Conservation (phyloP, 2,888 invertebrate species). For the Leptinotarsa tumamoca region DNA sequence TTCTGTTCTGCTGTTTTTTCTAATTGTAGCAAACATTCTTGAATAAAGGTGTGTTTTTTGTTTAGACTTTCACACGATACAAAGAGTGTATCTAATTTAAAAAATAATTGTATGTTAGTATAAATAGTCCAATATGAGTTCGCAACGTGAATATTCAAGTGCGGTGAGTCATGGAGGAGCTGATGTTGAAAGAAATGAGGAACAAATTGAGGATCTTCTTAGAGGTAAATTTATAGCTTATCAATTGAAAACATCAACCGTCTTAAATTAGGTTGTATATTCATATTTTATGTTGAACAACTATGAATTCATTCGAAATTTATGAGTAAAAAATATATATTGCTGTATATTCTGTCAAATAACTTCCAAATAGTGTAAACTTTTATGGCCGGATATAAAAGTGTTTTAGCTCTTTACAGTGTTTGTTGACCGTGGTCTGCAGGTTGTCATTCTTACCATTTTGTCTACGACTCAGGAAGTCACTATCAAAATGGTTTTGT, state of each 20-base stretch:
- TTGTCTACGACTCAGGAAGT: too few relatives aligned
- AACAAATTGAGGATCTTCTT: conserved; percentile 57
- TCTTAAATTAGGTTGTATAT: neutral
- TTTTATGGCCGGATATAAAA: too few relatives aligned
- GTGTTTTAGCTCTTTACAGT: too few relatives aligned
- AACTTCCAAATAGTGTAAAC: too few relatives aligned
- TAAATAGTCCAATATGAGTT: conserved; percentile 37
- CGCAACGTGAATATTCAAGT: conserved; percentile 39
- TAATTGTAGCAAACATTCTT: conserved; percentile 1
- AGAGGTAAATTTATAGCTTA: conserved; percentile 53
- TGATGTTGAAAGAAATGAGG: conserved; percentile 34
- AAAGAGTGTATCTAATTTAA: conserved; percentile 15
- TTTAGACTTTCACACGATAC: conserved; percentile 13
- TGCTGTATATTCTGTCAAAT: too few relatives aligned
- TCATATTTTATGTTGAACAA: too few relatives aligned
- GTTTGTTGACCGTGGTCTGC: too few relatives aligned
- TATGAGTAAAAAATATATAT: too few relatives aligned
- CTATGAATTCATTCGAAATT: too few relatives aligned
- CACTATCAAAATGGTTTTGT: too few relatives aligned
- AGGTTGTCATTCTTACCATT: too few relatives aligned
- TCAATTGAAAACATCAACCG: neutral
- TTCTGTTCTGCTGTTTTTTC: neutral
- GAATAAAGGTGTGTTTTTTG: conserved; percentile 24
- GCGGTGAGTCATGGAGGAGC: conserved; percentile 27
- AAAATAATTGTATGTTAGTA: conserved; percentile 26